Conservation (phyloP, 1,140 invertebrate genomes). For the Macrosteles quadrilineatus region DNA sequence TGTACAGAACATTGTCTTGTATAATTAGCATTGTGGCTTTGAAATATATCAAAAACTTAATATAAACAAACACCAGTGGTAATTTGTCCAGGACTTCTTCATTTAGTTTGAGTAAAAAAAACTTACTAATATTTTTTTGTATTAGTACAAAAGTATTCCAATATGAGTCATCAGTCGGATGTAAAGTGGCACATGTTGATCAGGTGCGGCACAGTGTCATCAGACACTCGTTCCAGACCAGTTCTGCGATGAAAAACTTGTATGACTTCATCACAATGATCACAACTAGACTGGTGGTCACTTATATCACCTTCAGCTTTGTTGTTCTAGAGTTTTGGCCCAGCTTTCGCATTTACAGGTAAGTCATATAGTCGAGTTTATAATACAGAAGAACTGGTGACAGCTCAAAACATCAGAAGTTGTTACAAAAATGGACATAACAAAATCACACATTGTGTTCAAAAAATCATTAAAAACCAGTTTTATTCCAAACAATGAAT, state of each 20-base stretch:
- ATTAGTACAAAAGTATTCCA: too few relatives aligned
- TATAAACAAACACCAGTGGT: too few relatives aligned
- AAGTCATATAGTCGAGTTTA: conserved; percentile 49
- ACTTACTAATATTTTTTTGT: too few relatives aligned
- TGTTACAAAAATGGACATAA: not conserved
- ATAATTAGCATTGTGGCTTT: too few relatives aligned
- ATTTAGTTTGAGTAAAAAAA: too few relatives aligned
- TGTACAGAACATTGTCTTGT: too few relatives aligned
- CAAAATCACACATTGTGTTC: too few relatives aligned
- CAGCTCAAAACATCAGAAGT: not conserved
- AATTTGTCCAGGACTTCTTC: too few relatives aligned
- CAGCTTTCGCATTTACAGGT: conserved; percentile 66
- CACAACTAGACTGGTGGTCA: conserved; percentile 77
- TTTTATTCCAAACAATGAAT: too few relatives aligned
- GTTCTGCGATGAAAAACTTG: conserved; percentile 61
- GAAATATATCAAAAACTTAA: too few relatives aligned
- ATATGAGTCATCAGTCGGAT: too few relatives aligned
- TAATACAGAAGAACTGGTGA: not conserved
- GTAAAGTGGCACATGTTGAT: not conserved
- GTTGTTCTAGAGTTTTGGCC: conserved; percentile 80
- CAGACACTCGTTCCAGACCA: conserved; percentile 73
- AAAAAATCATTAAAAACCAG: too few relatives aligned
- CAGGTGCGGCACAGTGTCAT: conserved; percentile 54
- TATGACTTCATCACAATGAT: conserved; percentile 80
- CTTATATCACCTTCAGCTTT: conserved; percentile 87